Percentiles rank a stretch among this genome's conserved stretches.
Evolutionary conservation across 2,113 vertebrate species (phyloP).

Genomic region (Neodontobutis hainanensis): DNA sequence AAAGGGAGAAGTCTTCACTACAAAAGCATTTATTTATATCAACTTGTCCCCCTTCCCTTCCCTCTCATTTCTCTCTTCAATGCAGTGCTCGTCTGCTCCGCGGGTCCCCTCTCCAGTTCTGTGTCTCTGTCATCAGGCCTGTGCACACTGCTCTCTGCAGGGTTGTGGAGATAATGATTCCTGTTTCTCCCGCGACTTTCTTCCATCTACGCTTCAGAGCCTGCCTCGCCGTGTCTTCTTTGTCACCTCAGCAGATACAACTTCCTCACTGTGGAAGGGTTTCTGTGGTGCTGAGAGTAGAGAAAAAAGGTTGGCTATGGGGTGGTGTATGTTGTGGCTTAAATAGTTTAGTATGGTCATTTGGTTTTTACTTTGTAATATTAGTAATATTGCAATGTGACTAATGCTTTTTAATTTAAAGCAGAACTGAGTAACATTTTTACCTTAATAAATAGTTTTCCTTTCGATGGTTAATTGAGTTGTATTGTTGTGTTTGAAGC

Average conservation of each 20-base stretch:
- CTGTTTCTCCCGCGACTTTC: slow-evolving; percentile 9
- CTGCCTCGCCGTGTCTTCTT: slow-evolving; percentile 14
- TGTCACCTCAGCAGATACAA: slow-evolving; percentile 27
- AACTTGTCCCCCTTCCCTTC: neutral
- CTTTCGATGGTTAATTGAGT: too few relatives aligned
- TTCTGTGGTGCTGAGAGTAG: too few relatives aligned
- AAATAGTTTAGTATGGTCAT: too few relatives aligned
- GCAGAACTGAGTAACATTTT: too few relatives aligned
- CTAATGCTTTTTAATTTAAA: too few relatives aligned
- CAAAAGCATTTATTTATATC: slow-evolving; percentile 10
- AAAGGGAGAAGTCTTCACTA: slow-evolving; percentile 14
- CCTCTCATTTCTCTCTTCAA: slow-evolving; percentile 23
- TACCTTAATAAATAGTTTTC: too few relatives aligned
- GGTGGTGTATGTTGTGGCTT: too few relatives aligned
- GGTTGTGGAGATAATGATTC: slow-evolving; percentile 58
- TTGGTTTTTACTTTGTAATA: too few relatives aligned
- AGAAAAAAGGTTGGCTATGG: too few relatives aligned
- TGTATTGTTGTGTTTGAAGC: too few relatives aligned
- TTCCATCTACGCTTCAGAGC: neutral
- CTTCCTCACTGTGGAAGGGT: slow-evolving; percentile 9
- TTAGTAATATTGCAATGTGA: too few relatives aligned
- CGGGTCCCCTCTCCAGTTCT: slow-evolving; percentile 30
- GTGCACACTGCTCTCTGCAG: slow-evolving; percentile 42
- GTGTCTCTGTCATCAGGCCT: slow-evolving; percentile 16
- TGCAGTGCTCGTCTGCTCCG: slow-evolving; percentile 30